Base-by-base conservation (phyloP, 2,888 invertebrate species). In the Himalopsyche anomala region DNA sequence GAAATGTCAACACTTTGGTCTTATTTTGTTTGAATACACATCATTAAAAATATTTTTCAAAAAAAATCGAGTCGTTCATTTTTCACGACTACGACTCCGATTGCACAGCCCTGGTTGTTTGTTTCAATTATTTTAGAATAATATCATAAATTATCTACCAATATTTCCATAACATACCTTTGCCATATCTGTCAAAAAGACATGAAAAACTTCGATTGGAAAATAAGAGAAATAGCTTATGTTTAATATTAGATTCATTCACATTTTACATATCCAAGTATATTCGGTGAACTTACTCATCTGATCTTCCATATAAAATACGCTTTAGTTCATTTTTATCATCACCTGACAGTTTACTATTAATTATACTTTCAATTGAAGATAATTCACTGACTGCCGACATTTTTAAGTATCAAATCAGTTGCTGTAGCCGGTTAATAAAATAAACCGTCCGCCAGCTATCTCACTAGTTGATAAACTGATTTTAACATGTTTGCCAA, bases 251-350 rank as follows among this genome's bases (percentile, higher is more conserved):
- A 38, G 42, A 19, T 80, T 80, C 11, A 19, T 80, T 8, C 80
- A 80, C 28, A 80, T 80, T 4, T 28, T 8, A 9, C n/a, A 80
- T 15, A 38, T 5, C 9, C 51, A 17, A 15, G 5, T 28, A 82
- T 56, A 28, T 54, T n/a, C 38, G 19, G 51, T 36, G 28, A 62
- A 81, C 85, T 85, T 79, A 87, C 87, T 87, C 87, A 69, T 85
- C 83, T 36, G 55, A 74, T 74, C 87, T 83, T 17, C 87, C 87
- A 80, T 85, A 87, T 5, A 87, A 82, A 28, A 87, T 87, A 42
- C 85, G 56, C 55, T 87, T 87, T 36, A 87, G 11, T 69, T 87
- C 85, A 69, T 74, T 45, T 74, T 79, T 81, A 11, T 87, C 85
- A n/a, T 19, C 82, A 11, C 38, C 62, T 12, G 28, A 38, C 8